Evolutionary conservation across 2,113 vertebrate genomes (phyloP).

Genomic region (Dromaius novaehollandiae): DNA sequence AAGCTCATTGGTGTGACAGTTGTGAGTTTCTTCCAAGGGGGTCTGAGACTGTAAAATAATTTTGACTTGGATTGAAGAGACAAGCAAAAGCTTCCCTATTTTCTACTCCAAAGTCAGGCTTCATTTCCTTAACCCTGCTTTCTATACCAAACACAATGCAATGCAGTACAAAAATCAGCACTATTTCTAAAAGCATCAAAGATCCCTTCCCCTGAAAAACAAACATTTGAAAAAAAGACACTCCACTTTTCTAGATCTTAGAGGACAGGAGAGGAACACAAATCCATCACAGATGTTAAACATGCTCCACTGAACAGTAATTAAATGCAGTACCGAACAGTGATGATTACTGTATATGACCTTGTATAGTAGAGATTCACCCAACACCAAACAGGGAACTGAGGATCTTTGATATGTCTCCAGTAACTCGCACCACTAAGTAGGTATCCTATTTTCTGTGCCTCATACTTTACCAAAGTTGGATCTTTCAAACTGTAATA

Average conservation of each 20-base stretch:
- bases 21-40: background rate
- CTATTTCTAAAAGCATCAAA: background rate
- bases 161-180: background rate
- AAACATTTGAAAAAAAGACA: no score
- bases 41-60: background rate
- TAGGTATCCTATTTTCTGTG: background rate
- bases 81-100: background rate
- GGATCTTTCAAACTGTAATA: background rate
- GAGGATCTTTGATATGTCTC: background rate
- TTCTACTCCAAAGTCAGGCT: background rate
- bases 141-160: background rate
- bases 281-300: background rate
- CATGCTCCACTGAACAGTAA: background rate
- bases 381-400: background rate
- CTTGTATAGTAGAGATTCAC: background rate
- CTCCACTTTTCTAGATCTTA: background rate
- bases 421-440: background rate
- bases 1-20: background rate
- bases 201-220: background rate
- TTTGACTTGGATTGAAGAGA: background rate
- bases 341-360: background rate
- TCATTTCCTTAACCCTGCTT: background rate
- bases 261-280: background rate
- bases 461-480: background rate
- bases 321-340: background rate